phyloP scores from a whole-genome alignment of 2,888 invertebrate genomes.

The Perdita meconis region DNA sequence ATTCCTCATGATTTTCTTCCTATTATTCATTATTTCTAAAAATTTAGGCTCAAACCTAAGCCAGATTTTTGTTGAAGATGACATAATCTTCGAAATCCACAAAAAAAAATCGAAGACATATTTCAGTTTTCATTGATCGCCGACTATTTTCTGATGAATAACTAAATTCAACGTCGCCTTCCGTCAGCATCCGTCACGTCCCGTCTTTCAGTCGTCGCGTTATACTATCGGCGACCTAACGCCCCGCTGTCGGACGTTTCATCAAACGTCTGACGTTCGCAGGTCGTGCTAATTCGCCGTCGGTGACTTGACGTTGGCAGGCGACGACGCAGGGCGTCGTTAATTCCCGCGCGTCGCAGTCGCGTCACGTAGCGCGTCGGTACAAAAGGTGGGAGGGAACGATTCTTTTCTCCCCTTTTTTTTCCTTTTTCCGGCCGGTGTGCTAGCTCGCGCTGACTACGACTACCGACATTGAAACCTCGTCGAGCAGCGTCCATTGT shows the following conservation, averaged over 20 bases:
- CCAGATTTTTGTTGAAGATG: too few species aligned
- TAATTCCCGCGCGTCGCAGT: constrained; percentile 57
- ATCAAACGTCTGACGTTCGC: not conserved
- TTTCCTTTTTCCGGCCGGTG: constrained; percentile 66
- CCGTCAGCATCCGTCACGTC: too few species aligned
- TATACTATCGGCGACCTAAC: not conserved
- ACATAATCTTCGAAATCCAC: too few species aligned
- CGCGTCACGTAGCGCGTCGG: constrained; percentile 63
- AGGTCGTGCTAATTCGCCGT: constrained; percentile 46
- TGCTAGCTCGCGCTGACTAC: constrained; percentile 59
- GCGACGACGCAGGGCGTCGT: constrained; percentile 36
- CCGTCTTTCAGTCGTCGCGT: too few species aligned
- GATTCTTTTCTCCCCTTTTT: constrained; percentile 37
- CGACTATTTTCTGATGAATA: too few species aligned
- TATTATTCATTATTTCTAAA: too few species aligned
- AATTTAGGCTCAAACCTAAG: too few species aligned
- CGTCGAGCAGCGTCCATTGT: constrained; percentile 68
- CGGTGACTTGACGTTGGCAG: constrained; percentile 50
- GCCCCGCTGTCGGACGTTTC: not conserved
- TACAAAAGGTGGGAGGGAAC: constrained; percentile 38
- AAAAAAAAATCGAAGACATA: too few species aligned
- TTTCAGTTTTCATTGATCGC: too few species aligned
- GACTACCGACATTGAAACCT: constrained; percentile 70
- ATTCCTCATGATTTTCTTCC: too few species aligned
- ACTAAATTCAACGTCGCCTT: too few species aligned